Base-by-base conservation (phyloP, 2,888 invertebrate genomes). In the Macrostomum cliftonense region DNA sequence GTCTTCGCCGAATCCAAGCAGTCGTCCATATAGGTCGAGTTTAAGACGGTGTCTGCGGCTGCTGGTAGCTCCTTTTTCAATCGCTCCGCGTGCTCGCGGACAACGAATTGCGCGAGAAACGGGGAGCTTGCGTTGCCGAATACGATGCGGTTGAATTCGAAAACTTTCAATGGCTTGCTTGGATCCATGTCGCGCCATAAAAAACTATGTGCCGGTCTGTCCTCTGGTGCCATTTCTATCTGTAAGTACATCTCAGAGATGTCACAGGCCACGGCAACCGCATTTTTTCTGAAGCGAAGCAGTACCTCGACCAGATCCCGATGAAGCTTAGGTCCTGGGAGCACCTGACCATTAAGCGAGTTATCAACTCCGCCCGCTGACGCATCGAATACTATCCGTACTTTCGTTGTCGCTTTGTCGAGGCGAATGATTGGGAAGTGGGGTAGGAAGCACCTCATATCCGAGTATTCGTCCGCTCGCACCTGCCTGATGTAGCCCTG, bases 321-420 rank as follows among this genome's bases (percentile, higher is more conserved):
- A 39, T 57, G 55, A 5, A 58, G 42, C 40, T 56, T 57, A 17
- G 58, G 57, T 12, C 55, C 55, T 37, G 40, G 49, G 14, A 47
- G 37, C 38, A 55, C 50, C 9, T 39, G 17, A 39, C 54, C 52
- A 47, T 53, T 54, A 11, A 56, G 39, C 14, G 46, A 52, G 2
- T 45, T 45, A 0, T 49, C 11, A 43, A 42, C 28, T 9, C 28
- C 28, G 38, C 46, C 52, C 7, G 53, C 54, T 7, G 54, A 51
- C 13, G 54, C 55, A 42, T 57, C 54, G 48, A 55, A 57, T 1
- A 58, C 55, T 2, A 55, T 46, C 13, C 51, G 39, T 7, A 42
- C 42, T 19, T 51, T 51, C n/a, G 51, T 51, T 2, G 49, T 49
- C 13, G 28, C n/a, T n/a, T 49, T 49, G 17, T 49, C 49, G 37